These are phyloP conservation scores for Brachirus orientalis DNA, from an alignment of 2,113 vertebrate genomes.

Conservation along the genomic window DNA sequence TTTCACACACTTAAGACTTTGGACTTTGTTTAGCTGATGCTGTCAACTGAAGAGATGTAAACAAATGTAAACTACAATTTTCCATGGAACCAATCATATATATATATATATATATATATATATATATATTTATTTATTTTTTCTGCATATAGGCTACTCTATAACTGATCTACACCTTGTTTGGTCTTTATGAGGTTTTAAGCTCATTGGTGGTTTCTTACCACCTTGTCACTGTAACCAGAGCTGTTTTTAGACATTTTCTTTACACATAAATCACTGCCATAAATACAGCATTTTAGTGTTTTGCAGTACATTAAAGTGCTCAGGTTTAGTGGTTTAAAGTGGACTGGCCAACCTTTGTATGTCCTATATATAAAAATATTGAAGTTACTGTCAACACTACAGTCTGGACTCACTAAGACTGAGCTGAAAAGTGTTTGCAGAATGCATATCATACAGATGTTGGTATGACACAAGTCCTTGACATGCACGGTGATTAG, in stretches of 20 bases:
- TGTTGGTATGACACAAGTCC: constrained; percentile 13
- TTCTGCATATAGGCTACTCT: background rate
- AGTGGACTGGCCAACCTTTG: background rate
- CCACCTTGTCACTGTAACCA: background rate
- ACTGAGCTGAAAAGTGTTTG: constrained; percentile 22
- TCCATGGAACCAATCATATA: no score
- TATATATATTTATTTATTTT: background rate
- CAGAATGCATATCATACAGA: constrained; percentile 7
- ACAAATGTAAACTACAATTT: no score
- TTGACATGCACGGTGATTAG: background rate
- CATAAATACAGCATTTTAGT: background rate
- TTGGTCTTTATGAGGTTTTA: no score
- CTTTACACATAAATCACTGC: constrained; percentile 18
- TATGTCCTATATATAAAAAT: background rate
- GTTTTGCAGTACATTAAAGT: background rate
- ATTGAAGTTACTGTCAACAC: background rate
- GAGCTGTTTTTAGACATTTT: constrained; percentile 1
- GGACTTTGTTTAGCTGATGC: no score
- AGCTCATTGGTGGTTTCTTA: background rate
- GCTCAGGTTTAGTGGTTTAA: background rate
- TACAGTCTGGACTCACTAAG: constrained; percentile 3
- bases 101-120: no score
- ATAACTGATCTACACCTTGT: background rate
- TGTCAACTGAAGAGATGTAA: background rate
- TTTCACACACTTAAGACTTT: background rate